Base-by-base conservation (phyloP, 2,113 vertebrate genomes). In the Gasterosteus nipponicus region DNA sequence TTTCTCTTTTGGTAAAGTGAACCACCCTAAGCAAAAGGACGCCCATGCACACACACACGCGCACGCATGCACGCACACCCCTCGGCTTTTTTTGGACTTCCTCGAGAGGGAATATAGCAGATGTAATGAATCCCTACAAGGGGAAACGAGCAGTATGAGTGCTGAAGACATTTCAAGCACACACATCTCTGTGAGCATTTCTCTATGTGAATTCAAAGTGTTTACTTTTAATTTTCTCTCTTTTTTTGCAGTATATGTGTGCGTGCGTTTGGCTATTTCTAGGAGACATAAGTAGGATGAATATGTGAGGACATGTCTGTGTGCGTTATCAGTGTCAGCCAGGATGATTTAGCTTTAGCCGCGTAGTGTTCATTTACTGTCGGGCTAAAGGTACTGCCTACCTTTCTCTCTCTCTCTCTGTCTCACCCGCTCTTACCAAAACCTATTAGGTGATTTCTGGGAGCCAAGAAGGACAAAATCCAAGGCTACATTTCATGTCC, bases 401-500 rank as follows among this genome's bases (percentile, higher is more conserved):
- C 16, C n/a, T 56, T 47, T 47, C 11, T 39, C 38, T 53, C 15
- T 39, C 46, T 60, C 12, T 49, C 22, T 22, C 47, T 68, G 42
- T 41, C 54, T 35, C 56, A 61, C 16, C 54, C 75, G 10, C 44
- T 63, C 73, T 60, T 49, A 69, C 69, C 16, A 73, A 83, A 91
- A 81, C 51, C 69, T 70, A 85, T 83, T 83, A 82, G 78, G 66
- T 77, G 73, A 56, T 57, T 79, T 84, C 70, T 69, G 33, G 76
- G 70, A 75, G 65, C 75, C 64, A 74, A 75, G 41, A 78, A 76
- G 61, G 41, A 49, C 22, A 62, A 84, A 86, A 69, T 81, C 78
- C 73, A 82, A 68, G 79, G 73, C 85, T 91, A 86, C 84, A 83
- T 90, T 92, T 88, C 85, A 86, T 85, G 51, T 89, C 57, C 66